These are phyloP conservation scores for Arctia plantaginis DNA, from an alignment of 2,888 invertebrate genomes.

Conservation along the genomic window DNA sequence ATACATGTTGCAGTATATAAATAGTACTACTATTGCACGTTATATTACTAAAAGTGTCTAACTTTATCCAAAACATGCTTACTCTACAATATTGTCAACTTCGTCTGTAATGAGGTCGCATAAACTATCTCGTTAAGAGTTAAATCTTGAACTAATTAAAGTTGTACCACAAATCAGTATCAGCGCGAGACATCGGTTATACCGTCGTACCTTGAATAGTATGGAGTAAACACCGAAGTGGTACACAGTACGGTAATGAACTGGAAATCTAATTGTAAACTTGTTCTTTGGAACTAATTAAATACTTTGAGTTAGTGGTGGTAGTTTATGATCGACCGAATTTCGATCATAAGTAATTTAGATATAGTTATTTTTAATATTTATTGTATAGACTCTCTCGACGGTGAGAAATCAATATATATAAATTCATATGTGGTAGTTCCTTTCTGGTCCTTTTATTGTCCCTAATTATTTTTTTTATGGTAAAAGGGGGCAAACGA, in stretches of 20 bases:
- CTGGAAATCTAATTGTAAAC: neutral
- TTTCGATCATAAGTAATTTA: too few relatives aligned
- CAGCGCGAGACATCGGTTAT: conserved; percentile 1
- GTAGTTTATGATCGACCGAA: too few relatives aligned
- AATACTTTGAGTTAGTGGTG: neutral
- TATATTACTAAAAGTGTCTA: neutral
- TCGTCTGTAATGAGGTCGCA: conserved; percentile 18
- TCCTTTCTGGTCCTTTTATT: too few relatives aligned
- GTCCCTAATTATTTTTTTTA: too few relatives aligned
- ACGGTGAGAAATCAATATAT: too few relatives aligned
- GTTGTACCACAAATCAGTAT: conserved; percentile 25
- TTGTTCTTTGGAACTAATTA: neutral
- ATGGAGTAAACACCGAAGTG: neutral
- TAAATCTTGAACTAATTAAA: conserved; percentile 45
- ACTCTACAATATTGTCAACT: neutral
- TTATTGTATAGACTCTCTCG: too few relatives aligned
- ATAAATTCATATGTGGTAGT: too few relatives aligned
- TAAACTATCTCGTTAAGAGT: conserved; percentile 6
- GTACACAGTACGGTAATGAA: neutral
- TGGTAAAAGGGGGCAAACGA: too few relatives aligned
- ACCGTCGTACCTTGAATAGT: neutral
- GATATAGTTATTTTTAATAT: too few relatives aligned
- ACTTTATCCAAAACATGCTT: neutral
- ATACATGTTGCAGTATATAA: too few relatives aligned
- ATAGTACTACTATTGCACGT: neutral